phyloP scores from a whole-genome alignment of 2,888 invertebrate genomes.

The Ariolimax columbianus region DNA sequence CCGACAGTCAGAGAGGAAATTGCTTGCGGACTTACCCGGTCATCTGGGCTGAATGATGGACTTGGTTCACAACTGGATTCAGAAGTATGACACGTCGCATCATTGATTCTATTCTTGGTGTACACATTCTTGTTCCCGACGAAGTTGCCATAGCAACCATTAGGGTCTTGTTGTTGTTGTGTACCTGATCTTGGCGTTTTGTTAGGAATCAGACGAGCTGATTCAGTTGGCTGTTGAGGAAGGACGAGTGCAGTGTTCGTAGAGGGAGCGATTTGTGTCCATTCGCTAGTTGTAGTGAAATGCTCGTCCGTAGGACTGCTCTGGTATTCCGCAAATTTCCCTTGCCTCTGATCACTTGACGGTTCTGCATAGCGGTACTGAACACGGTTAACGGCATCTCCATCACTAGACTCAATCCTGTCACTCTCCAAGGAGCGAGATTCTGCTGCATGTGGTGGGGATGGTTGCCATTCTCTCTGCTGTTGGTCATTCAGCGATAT shows the following conservation, averaged over 20 bases:
- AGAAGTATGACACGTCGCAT: neutral
- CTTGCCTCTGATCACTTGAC: neutral
- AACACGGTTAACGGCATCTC: neutral
- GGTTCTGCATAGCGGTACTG: neutral
- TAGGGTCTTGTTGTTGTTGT: neutral
- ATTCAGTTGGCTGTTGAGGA: neutral
- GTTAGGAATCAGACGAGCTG: neutral
- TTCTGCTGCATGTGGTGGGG: neutral
- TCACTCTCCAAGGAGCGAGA: neutral
- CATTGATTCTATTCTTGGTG: too few relatives aligned
- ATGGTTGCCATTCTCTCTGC: neutral
- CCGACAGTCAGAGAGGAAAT: too few relatives aligned
- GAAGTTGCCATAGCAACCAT: neutral
- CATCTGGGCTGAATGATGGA: neutral
- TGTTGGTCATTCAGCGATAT: neutral
- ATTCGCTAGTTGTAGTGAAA: neutral
- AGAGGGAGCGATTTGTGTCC: neutral
- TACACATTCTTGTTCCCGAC: too few relatives aligned
- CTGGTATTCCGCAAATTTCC: neutral
- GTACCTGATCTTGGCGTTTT: neutral
- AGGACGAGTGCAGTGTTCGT: neutral
- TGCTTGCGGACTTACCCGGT: neutral
- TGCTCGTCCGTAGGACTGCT: neutral
- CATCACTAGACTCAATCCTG: neutral
- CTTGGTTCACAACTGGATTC: conserved; percentile 1